phyloP scores from a whole-genome alignment of 1,140 invertebrate genomes.

The Popillia japonica region DNA sequence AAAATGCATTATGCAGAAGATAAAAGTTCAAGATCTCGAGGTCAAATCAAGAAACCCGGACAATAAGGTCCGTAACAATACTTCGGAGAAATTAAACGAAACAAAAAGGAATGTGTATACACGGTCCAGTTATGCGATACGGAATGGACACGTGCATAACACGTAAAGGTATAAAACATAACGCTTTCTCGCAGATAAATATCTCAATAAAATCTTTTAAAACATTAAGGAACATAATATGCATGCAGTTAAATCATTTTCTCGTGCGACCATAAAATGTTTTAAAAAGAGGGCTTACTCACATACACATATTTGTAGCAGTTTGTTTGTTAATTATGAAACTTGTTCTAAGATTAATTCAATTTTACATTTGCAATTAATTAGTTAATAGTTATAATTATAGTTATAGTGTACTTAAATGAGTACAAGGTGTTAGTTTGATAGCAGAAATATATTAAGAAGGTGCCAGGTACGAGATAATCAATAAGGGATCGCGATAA shows the following conservation, averaged over 20 bases:
- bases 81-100: not conserved
- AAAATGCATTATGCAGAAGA: conserved; percentile 1
- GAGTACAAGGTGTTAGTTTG: no score
- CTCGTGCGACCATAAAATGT: not conserved
- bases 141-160: not conserved
- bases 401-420: no score
- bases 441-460: no score
- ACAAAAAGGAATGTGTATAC: not conserved
- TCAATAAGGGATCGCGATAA: not conserved
- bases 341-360: no score
- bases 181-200: not conserved
- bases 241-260: not conserved
- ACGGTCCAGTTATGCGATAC: not conserved
- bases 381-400: no score
- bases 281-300: not conserved
- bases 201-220: not conserved
- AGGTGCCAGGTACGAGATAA: not conserved
- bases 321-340: no score
- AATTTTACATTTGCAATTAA: no score
- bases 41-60: conserved; percentile 1
- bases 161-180: not conserved
- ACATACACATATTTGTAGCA: no score
- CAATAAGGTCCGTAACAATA: conserved; percentile 1
- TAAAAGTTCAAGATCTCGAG: conserved; percentile 12
- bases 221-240: not conserved